Evolutionary conservation across 2,888 invertebrate genomes (phyloP).

Genomic region (Pseudoips prasinana): DNA sequence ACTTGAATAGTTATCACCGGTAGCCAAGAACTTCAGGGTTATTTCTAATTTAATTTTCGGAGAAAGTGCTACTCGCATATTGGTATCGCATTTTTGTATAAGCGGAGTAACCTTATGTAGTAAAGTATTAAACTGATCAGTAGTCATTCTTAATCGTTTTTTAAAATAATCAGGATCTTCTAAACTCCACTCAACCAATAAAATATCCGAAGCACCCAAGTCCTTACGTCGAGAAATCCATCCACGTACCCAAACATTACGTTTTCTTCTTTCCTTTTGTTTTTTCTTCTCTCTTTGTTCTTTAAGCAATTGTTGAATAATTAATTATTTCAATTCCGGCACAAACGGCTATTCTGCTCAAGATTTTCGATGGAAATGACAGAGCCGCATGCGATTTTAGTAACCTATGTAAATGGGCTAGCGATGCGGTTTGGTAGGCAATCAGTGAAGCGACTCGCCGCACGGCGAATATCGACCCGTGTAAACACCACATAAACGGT

Average conservation of each 20-base stretch:
- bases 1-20: conserved; percentile 35
- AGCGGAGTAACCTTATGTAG: conserved; percentile 31
- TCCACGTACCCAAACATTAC: conserved; percentile 31
- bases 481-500: not conserved
- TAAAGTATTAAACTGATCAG: conserved; percentile 34
- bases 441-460: too few relatives aligned
- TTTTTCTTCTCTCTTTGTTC: conserved; percentile 29
- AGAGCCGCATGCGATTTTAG: conserved; percentile 44
- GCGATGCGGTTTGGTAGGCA: conserved; percentile 33
- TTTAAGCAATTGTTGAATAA: conserved; percentile 19
- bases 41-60: conserved; percentile 31
- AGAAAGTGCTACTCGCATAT: conserved; percentile 34
- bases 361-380: conserved; percentile 40
- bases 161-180: conserved; percentile 33
- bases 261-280: conserved; percentile 34
- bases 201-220: conserved; percentile 30
- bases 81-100: conserved; percentile 33
- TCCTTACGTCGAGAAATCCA: conserved; percentile 33
- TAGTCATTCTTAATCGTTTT: conserved; percentile 36
- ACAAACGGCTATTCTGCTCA: conserved; percentile 36
- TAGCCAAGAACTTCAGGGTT: conserved; percentile 33
- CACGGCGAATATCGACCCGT: too few relatives aligned
- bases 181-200: conserved; percentile 27
- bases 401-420: conserved; percentile 42
- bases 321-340: conserved; percentile 21